A percentile compares a stretch with the other conserved stretches of the same genome.
Evolutionary conservation across 2,113 vertebrate species (phyloP).

Genomic region (Phaethornis superciliosus): DNA sequence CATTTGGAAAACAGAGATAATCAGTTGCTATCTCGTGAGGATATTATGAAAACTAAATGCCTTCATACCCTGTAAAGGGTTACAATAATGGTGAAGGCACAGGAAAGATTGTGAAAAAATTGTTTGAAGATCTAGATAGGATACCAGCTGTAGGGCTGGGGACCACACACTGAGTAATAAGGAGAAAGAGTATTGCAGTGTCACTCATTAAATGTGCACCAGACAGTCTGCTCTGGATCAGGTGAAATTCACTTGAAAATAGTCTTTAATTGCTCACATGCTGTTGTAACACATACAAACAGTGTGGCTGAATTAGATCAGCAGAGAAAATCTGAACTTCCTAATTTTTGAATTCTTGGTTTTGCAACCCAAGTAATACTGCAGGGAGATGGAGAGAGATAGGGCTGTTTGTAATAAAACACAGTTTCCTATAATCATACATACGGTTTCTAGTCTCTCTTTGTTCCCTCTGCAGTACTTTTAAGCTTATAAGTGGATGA

Average conservation of each 20-base stretch:
- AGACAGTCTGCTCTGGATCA: conserved; percentile 27
- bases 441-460: background rate
- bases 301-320: background rate
- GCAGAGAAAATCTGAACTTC: conserved; percentile 11
- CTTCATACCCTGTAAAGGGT: background rate
- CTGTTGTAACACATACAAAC: conserved; percentile 12
- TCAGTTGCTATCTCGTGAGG: background rate
- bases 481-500: background rate
- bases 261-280: conserved; percentile 37
- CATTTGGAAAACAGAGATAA: background rate
- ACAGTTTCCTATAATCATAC: background rate
- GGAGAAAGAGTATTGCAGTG: background rate
- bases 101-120: background rate
- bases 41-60: background rate
- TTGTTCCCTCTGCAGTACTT: background rate
- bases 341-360: background rate
- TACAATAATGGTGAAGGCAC: background rate
- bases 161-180: conserved; percentile 39
- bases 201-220: background rate
- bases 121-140: background rate
- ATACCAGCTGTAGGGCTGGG: background rate
- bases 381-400: background rate
- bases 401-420: background rate
- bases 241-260: conserved; percentile 17
- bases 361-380: conserved; percentile 11